Percentiles rank a stretch among this genome's conserved stretches.
phyloP scores from a whole-genome alignment of 2,797 vertebrate species.

The Gastrophryne carolinensis region DNA sequence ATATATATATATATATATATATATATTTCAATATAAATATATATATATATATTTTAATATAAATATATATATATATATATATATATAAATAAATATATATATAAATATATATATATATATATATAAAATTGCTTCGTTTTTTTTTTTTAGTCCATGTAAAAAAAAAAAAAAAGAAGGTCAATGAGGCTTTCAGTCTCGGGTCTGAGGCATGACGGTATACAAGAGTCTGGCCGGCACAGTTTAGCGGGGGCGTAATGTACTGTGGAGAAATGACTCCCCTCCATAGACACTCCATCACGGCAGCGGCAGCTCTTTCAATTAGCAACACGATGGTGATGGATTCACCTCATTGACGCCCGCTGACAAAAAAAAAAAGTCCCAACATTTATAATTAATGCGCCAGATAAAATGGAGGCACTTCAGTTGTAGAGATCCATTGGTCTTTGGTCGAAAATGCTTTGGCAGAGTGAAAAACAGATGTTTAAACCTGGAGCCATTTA shows the following conservation, averaged over 20 bases:
- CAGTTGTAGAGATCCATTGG: neutral
- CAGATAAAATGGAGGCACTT: neutral
- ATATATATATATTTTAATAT: no score
- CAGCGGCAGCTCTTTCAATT: constrained; percentile 34
- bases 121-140: neutral
- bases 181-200: neutral
- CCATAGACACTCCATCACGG: constrained; percentile 11
- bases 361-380: constrained; percentile 14
- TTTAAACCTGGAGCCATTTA: neutral
- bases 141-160: no score
- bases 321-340: constrained; percentile 3
- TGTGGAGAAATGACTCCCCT: constrained; percentile 5
- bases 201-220: neutral
- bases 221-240: neutral
- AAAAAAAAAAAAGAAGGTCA: neutral
- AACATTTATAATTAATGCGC: constrained; percentile 36
- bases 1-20: no score
- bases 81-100: no score
- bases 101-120: no score
- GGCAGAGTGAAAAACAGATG: neutral
- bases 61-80: no score
- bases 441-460: neutral
- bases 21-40: no score
- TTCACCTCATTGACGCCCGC: constrained; percentile 21
- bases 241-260: constrained; percentile 9